A percentile compares a stretch with the other conserved stretches of the same genome.
Evolutionary conservation across 2,113 vertebrate species (phyloP).

Genomic region (Xiphophorus couchianus): DNA sequence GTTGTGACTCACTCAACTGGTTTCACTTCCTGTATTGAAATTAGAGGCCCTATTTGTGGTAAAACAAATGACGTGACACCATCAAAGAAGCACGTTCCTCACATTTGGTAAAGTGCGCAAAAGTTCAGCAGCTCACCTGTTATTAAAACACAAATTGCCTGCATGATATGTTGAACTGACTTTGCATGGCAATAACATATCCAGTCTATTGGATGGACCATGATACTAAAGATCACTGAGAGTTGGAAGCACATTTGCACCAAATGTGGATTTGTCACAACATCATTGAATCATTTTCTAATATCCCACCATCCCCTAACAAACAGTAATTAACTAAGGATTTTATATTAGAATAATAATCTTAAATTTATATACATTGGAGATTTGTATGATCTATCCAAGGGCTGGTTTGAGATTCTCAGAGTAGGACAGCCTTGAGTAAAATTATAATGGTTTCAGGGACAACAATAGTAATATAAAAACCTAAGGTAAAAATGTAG

Average conservation of each 20-base stretch:
- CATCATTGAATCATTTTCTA: not conserved
- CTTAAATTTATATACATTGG: no score
- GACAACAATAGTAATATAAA: not conserved
- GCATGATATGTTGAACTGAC: not conserved
- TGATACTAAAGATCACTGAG: not conserved
- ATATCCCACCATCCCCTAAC: not conserved
- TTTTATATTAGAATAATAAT: not conserved
- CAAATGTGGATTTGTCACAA: not conserved
- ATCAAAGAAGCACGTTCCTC: not conserved
- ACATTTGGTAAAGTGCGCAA: not conserved
- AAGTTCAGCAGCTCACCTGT: not conserved
- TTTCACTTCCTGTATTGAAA: slow-evolving; percentile 39
- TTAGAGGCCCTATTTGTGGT: not conserved
- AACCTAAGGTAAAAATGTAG: no score
- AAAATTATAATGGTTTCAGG: not conserved
- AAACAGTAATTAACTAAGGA: not conserved
- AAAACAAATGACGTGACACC: slow-evolving; percentile 10
- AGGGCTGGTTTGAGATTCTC: not conserved
- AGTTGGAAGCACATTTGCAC: not conserved
- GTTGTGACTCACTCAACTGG: slow-evolving; percentile 4
- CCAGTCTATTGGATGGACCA: not conserved
- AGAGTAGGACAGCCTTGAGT: not conserved
- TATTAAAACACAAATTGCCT: not conserved
- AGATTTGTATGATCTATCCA: not conserved
- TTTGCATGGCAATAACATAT: not conserved